Evolutionary conservation across 2,888 invertebrate species (phyloP).

Genomic region (Galerucella pusilla): DNA sequence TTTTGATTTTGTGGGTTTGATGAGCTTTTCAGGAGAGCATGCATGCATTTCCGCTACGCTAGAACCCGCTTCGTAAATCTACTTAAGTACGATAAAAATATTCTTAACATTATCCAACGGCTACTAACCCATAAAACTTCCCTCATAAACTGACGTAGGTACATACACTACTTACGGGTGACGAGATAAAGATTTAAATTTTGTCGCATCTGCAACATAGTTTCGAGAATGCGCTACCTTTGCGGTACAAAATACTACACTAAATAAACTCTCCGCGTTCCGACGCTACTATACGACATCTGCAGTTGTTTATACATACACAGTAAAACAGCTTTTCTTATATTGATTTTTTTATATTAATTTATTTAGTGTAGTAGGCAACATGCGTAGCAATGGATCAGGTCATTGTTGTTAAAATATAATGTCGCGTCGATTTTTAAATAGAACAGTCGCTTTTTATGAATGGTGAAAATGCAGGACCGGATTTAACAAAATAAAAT

Average conservation of each 20-base stretch:
- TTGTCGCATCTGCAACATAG: too few species aligned
- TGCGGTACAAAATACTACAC: neutral
- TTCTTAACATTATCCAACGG: too few species aligned
- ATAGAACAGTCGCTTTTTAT: conserved; percentile 34
- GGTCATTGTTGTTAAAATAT: conserved; percentile 35
- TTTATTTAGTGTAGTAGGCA: conserved; percentile 53
- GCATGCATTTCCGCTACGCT: too few species aligned
- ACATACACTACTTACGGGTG: too few species aligned
- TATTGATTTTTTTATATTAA: conserved; percentile 58
- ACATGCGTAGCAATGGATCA: conserved; percentile 43
- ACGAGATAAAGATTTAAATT: too few species aligned
- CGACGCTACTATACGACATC: conserved; percentile 18
- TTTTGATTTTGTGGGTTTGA: too few species aligned
- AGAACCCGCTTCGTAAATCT: too few species aligned
- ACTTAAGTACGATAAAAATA: too few species aligned
- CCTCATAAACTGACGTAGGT: too few species aligned
- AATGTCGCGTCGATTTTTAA: conserved; percentile 30
- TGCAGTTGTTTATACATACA: conserved; percentile 17
- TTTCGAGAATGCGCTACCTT: conserved; percentile 14
- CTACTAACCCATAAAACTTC: too few species aligned
- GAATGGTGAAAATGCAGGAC: conserved; percentile 9
- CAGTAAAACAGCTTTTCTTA: conserved; percentile 31
- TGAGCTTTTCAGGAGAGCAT: too few species aligned
- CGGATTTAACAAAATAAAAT: neutral
- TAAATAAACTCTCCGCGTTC: neutral